These are phyloP conservation scores for Parauchenoglanis punctatus DNA, from an alignment of 2,797 vertebrate species.

Conservation along the genomic window DNA sequence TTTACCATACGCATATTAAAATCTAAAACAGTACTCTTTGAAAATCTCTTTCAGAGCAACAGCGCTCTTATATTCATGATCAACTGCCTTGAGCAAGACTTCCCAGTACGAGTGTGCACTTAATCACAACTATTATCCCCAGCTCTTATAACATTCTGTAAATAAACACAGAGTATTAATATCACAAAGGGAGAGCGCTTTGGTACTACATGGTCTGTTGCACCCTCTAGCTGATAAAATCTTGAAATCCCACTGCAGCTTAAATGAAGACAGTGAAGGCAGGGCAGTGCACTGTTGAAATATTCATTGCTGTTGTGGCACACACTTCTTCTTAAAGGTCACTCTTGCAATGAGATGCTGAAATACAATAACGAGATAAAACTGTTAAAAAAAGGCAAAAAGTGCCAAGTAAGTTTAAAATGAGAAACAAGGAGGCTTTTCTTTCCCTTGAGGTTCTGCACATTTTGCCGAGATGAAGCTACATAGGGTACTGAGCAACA, in stretches of 20 bases:
- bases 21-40: conserved; percentile 27
- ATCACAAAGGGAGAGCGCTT: conserved; percentile 48
- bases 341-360: conserved; percentile 35
- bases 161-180: conserved; percentile 58
- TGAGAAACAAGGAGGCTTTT: conserved; percentile 40
- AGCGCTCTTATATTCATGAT: conserved; percentile 50
- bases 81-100: conserved; percentile 47
- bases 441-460: conserved; percentile 29
- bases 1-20: conserved; percentile 16
- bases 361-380: conserved; percentile 46
- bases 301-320: conserved; percentile 51
- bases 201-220: conserved; percentile 59
- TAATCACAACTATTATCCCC: conserved; percentile 57
- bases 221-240: conserved; percentile 63
- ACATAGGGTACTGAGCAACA: conserved; percentile 44
- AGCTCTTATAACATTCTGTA: conserved; percentile 54
- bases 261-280: conserved; percentile 51
- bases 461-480: conserved; percentile 39
- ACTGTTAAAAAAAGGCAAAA: conserved; percentile 15
- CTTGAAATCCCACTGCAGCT: conserved; percentile 52
- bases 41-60: conserved; percentile 34
- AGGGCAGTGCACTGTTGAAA: conserved; percentile 49
- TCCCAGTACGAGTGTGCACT: conserved; percentile 48
- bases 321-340: conserved; percentile 44
- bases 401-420: conserved; percentile 48